Percentiles rank a stretch among this genome's conserved stretches.
These are phyloP conservation scores for Zeuzera pyrina DNA, from an alignment of 2,888 invertebrate species.

Conservation along the genomic window DNA sequence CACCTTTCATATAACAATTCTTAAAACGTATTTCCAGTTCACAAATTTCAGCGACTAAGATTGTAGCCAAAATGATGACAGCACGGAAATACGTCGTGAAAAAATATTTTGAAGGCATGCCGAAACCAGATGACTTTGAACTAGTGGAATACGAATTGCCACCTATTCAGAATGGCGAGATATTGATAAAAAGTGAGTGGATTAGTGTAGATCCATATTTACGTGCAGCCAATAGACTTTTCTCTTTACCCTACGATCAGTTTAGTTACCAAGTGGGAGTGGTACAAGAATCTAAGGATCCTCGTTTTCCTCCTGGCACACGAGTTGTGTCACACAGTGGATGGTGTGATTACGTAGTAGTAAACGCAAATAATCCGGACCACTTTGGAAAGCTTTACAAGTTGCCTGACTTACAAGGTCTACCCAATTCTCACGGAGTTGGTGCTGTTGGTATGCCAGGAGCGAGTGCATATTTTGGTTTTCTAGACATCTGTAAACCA, in stretches of 20 bases:
- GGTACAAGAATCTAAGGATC: slow-evolving; percentile 75
- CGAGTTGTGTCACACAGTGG: slow-evolving; percentile 75
- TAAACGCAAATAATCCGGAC: slow-evolving; percentile 15
- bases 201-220: slow-evolving; percentile 36
- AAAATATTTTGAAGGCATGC: slow-evolving; percentile 70
- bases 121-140: slow-evolving; percentile 70
- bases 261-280: slow-evolving; percentile 31
- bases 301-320: slow-evolving; percentile 73
- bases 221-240: slow-evolving; percentile 19
- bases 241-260: slow-evolving; percentile 31
- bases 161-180: slow-evolving; percentile 66
- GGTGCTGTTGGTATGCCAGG: slow-evolving; percentile 80
- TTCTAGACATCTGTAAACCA: slow-evolving; percentile 78
- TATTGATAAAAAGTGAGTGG: slow-evolving; percentile 32
- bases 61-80: slow-evolving; percentile 43
- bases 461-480: slow-evolving; percentile 81
- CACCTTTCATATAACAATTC: too few species aligned
- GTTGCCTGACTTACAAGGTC: slow-evolving; percentile 67
- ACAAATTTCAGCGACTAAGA: too few species aligned
- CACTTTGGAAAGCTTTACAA: slow-evolving; percentile 19
- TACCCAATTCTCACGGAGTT: slow-evolving; percentile 67
- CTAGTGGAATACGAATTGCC: slow-evolving; percentile 74
- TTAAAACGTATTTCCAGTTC: too few species aligned
- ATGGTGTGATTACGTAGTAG: slow-evolving; percentile 72
- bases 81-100: slow-evolving; percentile 71